Percentiles rank a stretch among this genome's conserved stretches.
phyloP scores from a whole-genome alignment of 2,113 vertebrate genomes.

The Zapus hudsonius region DNA sequence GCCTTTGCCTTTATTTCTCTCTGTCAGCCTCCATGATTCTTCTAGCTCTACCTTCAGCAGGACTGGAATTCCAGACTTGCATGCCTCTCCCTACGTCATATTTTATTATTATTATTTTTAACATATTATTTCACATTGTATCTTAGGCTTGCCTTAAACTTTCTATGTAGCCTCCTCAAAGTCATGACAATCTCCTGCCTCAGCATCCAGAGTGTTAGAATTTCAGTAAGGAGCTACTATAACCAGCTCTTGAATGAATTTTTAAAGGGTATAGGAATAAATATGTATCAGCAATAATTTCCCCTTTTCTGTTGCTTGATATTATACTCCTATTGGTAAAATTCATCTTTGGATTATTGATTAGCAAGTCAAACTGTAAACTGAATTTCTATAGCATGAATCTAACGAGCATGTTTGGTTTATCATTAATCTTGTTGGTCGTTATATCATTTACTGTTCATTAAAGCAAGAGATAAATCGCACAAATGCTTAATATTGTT shows the following conservation, averaged over 20 bases:
- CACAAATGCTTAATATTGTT: conserved; percentile 85
- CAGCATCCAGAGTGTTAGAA: not conserved
- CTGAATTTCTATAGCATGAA: conserved; percentile 71
- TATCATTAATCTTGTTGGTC: conserved; percentile 86
- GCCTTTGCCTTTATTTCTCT: too few species aligned
- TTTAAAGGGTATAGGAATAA: not conserved
- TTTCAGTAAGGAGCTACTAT: not conserved
- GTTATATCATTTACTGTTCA: conserved; percentile 86
- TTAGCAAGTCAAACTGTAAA: conserved; percentile 68
- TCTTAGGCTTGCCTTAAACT: not conserved
- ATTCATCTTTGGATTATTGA: conserved; percentile 75
- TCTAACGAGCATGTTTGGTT: conserved; percentile 84
- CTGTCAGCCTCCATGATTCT: too few species aligned
- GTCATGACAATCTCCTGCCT: not conserved
- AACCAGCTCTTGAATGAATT: not conserved
- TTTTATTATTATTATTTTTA: too few species aligned
- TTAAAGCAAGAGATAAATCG: conserved; percentile 86
- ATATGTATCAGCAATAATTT: conserved; percentile 40
- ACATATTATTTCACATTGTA: too few species aligned
- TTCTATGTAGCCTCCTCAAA: not conserved
- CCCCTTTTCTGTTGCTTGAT: not conserved
- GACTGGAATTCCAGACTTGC: too few species aligned
- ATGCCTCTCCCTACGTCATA: too few species aligned
- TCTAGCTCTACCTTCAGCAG: too few species aligned
- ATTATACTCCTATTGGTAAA: conserved; percentile 53